A percentile compares a stretch with the other conserved stretches of the same genome.
Conservation (phyloP, 2,797 vertebrate species). For the Mico argentatus region DNA sequence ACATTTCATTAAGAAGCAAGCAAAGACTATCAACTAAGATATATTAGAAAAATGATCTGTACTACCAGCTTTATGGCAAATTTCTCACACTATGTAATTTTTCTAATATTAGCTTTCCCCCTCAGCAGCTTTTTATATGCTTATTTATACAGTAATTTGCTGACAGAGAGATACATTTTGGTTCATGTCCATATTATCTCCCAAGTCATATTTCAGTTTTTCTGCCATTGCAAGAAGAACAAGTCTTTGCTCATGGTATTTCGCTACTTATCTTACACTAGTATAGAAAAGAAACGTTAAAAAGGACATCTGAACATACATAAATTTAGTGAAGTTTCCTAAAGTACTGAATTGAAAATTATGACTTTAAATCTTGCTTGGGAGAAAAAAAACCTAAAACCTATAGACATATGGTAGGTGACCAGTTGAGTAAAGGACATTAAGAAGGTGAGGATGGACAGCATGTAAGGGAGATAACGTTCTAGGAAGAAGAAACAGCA, state of each 20-base stretch:
- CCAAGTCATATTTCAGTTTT: background rate
- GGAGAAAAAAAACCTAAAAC: background rate
- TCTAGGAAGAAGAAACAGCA: background rate
- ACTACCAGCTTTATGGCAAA: background rate
- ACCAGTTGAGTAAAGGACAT: background rate
- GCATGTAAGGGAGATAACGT: background rate
- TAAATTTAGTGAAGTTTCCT: slow-evolving; percentile 7
- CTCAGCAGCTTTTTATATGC: background rate
- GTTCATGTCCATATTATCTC: background rate
- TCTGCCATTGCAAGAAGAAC: background rate
- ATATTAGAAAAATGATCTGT: slow-evolving; percentile 1
- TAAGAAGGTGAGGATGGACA: background rate
- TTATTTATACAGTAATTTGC: background rate
- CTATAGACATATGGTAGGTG: background rate
- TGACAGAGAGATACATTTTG: slow-evolving; percentile 7
- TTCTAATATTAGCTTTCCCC: background rate
- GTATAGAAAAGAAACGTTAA: background rate
- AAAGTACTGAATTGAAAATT: slow-evolving; percentile 12
- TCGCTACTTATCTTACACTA: background rate
- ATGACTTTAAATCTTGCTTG: background rate
- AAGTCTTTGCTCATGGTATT: background rate
- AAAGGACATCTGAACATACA: background rate
- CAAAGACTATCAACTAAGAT: background rate
- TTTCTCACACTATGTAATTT: background rate
- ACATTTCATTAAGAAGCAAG: background rate